phyloP scores from a whole-genome alignment of 2,888 invertebrate species.

The Limenitis camilla region DNA sequence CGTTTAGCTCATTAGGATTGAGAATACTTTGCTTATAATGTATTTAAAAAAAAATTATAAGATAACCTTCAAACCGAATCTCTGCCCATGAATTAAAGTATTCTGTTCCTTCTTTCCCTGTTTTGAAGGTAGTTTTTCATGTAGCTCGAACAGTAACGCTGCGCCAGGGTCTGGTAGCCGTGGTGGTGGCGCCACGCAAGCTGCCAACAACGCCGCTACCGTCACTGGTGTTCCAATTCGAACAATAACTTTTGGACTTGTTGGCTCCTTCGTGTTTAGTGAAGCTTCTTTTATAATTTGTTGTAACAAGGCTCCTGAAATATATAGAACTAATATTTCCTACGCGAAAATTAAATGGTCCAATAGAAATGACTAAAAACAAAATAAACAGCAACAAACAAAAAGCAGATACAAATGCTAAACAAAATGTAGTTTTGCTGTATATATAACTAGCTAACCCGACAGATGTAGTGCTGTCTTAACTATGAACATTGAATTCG shows the following conservation, averaged over 20 bases:
- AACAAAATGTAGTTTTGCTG: too few relatives aligned
- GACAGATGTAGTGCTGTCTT: too few relatives aligned
- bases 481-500: too few relatives aligned
- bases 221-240: constrained; percentile 78
- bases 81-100: constrained; percentile 41
- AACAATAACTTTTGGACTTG: constrained; percentile 58
- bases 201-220: constrained; percentile 72
- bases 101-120: constrained; percentile 51
- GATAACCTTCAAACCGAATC: constrained; percentile 64
- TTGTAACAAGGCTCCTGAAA: constrained; percentile 67
- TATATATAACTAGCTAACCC: too few relatives aligned
- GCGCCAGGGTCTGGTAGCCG: constrained; percentile 76
- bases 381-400: neutral
- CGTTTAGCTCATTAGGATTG: too few relatives aligned
- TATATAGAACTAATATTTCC: neutral
- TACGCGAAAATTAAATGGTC: neutral
- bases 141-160: constrained; percentile 72
- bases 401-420: too few relatives aligned
- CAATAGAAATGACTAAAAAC: neutral
- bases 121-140: constrained; percentile 48
- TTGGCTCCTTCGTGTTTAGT: constrained; percentile 37
- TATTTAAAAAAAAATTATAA: neutral
- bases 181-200: constrained; percentile 73
- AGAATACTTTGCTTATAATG: neutral
- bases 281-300: constrained; percentile 71